These are phyloP conservation scores for Varecia variegata DNA, from an alignment of 2,797 vertebrate genomes.

Conservation along the genomic window DNA sequence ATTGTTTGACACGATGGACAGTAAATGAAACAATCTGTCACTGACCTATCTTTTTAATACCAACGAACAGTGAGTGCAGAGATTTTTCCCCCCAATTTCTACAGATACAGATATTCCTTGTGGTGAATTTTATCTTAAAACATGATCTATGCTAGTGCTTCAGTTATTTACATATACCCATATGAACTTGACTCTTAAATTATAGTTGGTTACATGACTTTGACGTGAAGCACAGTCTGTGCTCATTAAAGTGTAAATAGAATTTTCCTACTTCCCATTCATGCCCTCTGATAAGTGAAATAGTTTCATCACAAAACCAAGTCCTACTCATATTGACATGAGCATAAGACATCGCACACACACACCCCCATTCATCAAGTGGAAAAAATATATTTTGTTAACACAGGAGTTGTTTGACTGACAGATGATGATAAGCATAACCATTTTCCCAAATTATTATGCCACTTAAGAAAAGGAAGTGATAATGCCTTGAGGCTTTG, in stretches of 20 bases:
- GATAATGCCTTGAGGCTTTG: constrained; percentile 84
- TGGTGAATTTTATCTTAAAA: background rate
- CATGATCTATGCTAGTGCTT: background rate
- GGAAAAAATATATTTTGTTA: constrained; percentile 82
- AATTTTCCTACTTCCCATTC: constrained; percentile 78
- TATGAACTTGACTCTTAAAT: constrained; percentile 68
- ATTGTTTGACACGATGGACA: constrained; percentile 79
- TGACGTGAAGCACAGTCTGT: constrained; percentile 84
- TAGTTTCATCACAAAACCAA: constrained; percentile 78
- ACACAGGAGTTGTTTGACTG: constrained; percentile 87
- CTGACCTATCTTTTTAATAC: constrained; percentile 75
- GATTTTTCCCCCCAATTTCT: background rate
- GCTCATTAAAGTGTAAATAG: constrained; percentile 81
- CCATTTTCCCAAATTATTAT: constrained; percentile 83
- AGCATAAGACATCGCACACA: constrained; percentile 80
- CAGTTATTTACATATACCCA: constrained; percentile 59
- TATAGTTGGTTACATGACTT: constrained; percentile 60
- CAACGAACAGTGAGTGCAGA: background rate
- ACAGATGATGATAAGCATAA: constrained; percentile 86
- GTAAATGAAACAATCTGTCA: constrained; percentile 77
- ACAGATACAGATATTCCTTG: background rate
- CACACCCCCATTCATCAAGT: constrained; percentile 77
- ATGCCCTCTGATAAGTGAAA: constrained; percentile 79
- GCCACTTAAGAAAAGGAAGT: constrained; percentile 84
- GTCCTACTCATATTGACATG: constrained; percentile 82